A percentile compares a stretch with the other conserved stretches of the same genome.
Evolutionary conservation across 2,113 vertebrate genomes (phyloP).

Genomic region (Anhinga rufa): DNA sequence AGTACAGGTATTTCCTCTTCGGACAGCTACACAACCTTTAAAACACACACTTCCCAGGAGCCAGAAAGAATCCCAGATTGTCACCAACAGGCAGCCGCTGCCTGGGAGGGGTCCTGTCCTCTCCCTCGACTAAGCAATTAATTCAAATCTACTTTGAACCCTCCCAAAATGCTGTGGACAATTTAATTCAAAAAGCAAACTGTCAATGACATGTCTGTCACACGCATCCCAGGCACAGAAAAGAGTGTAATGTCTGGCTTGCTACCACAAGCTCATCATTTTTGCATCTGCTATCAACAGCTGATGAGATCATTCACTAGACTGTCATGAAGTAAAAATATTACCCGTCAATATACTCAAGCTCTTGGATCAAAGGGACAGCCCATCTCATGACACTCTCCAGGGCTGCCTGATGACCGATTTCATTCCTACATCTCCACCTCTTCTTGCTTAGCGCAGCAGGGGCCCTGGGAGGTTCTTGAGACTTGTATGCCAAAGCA

Average conservation of each 20-base stretch:
- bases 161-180: background rate
- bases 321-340: background rate
- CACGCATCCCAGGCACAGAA: background rate
- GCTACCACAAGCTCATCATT: background rate
- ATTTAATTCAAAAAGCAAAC: background rate
- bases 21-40: background rate
- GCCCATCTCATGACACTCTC: background rate
- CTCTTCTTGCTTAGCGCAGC: background rate
- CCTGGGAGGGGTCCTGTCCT: background rate
- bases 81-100: background rate
- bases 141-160: background rate
- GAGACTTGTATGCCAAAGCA: background rate
- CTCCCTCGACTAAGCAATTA: background rate
- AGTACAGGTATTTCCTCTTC: background rate
- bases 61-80: background rate
- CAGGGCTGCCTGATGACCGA: background rate
- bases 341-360: background rate
- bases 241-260: background rate
- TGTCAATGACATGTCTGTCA: background rate
- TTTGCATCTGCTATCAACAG: constrained; percentile 15
- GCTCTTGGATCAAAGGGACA: background rate
- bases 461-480: background rate
- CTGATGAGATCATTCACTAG: background rate
- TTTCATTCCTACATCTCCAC: background rate
- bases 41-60: background rate